These are phyloP conservation scores for Anthopleura sola DNA, from an alignment of 64 coral and sea anemone species.

Conservation along the genomic window DNA sequence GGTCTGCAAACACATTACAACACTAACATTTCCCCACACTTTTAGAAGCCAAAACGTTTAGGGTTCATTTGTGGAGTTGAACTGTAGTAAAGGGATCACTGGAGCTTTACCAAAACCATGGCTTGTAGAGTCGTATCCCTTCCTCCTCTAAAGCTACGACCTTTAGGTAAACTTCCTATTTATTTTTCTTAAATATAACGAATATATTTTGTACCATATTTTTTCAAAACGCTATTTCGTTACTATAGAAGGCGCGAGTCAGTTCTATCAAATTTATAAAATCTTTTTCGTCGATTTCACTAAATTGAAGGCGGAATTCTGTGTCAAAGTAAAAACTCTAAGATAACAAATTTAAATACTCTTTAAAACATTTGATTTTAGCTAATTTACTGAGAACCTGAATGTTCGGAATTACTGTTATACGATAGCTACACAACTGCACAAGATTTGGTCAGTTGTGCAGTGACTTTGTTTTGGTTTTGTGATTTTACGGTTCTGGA, in stretches of 20 bases:
- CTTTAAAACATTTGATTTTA: background rate
- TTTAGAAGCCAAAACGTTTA: constrained; percentile 1
- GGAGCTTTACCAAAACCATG: background rate
- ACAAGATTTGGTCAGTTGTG: background rate
- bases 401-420: background rate
- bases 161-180: constrained; percentile 11
- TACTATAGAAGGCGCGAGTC: background rate
- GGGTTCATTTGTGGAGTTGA: constrained; percentile 43
- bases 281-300: no score
- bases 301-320: no score
- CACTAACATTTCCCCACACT: constrained; percentile 16
- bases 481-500: background rate
- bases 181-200: background rate
- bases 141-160: constrained; percentile 27
- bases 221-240: background rate
- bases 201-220: background rate
- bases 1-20: constrained; percentile 38
- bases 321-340: no score
- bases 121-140: constrained; percentile 37
- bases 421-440: background rate
- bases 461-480: background rate
- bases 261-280: no score
- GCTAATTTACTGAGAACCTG: background rate
- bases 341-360: no score
- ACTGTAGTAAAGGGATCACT: constrained; percentile 8